Evolutionary conservation across 2,888 invertebrate genomes (phyloP).

Genomic region (Nebria brevicollis): DNA sequence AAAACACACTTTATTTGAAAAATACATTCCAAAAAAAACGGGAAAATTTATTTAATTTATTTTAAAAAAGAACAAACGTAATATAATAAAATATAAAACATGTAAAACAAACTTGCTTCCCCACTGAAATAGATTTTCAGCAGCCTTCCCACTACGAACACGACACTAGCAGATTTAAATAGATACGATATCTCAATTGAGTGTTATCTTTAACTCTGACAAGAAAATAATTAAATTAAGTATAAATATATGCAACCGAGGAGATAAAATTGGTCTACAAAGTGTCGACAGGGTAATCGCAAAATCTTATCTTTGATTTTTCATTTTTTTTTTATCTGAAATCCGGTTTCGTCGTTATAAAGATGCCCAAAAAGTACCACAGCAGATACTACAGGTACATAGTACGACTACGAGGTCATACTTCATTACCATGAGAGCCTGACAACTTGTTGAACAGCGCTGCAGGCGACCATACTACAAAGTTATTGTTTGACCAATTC

Average conservation of each 20-base stretch:
- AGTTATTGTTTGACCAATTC: constrained; percentile 35
- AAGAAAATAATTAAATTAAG: background rate
- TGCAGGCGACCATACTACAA: constrained; percentile 32
- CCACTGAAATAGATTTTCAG: too few species aligned
- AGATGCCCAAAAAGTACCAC: background rate
- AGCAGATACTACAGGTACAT: background rate
- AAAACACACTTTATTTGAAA: too few species aligned
- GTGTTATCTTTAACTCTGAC: background rate
- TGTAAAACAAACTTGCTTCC: too few species aligned
- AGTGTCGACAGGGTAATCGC: background rate
- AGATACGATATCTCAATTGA: background rate
- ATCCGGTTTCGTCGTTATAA: background rate
- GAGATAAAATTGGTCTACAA: constrained; percentile 1
- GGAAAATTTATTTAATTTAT: too few species aligned
- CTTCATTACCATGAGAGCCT: constrained; percentile 41
- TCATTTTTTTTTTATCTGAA: background rate
- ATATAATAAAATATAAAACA: too few species aligned
- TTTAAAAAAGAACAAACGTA: too few species aligned
- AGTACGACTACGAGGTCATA: constrained; percentile 15
- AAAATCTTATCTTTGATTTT: background rate
- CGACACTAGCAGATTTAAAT: background rate
- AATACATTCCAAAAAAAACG: too few species aligned
- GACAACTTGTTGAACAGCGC: constrained; percentile 46
- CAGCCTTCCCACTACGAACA: background rate
- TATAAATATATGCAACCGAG: background rate